phyloP scores from a whole-genome alignment of 2,113 vertebrate genomes.

The Hippocampus barbouri region DNA sequence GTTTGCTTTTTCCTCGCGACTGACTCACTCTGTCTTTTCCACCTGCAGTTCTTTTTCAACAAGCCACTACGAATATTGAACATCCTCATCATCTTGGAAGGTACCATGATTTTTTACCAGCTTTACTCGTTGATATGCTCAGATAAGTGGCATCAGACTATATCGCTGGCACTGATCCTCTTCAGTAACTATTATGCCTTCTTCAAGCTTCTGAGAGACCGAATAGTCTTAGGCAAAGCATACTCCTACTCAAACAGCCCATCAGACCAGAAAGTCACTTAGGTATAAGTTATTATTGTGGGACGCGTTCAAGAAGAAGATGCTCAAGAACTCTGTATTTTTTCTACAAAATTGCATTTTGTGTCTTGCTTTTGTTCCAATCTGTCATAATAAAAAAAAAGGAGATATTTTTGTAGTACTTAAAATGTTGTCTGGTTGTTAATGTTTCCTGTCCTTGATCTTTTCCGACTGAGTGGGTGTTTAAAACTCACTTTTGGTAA shows the following conservation, averaged over 20 bases:
- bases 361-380: constrained; percentile 84
- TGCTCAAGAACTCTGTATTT: constrained; percentile 88
- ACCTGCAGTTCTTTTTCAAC: constrained; percentile 94
- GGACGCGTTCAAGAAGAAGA: constrained; percentile 52
- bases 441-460: neutral
- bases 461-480: too few species aligned
- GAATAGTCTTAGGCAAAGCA: constrained; percentile 93
- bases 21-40: constrained; percentile 2
- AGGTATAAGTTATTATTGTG: constrained; percentile 46
- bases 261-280: constrained; percentile 88
- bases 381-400: constrained; percentile 84
- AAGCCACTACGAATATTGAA: constrained; percentile 95
- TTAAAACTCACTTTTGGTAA: too few species aligned
- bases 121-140: constrained; percentile 93
- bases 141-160: constrained; percentile 97
- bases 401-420: constrained; percentile 96
- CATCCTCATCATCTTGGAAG: constrained; percentile 92
- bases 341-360: constrained; percentile 86
- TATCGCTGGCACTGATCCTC: constrained; percentile 94
- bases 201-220: constrained; percentile 96
- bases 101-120: constrained; percentile 95
- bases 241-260: constrained; percentile 86
- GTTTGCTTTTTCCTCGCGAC: neutral
- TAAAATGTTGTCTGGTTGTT: constrained; percentile 45
- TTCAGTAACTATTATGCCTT: constrained; percentile 99